Evolutionary conservation across 2,888 invertebrate species (phyloP).

Genomic region (Biston stratarius): DNA sequence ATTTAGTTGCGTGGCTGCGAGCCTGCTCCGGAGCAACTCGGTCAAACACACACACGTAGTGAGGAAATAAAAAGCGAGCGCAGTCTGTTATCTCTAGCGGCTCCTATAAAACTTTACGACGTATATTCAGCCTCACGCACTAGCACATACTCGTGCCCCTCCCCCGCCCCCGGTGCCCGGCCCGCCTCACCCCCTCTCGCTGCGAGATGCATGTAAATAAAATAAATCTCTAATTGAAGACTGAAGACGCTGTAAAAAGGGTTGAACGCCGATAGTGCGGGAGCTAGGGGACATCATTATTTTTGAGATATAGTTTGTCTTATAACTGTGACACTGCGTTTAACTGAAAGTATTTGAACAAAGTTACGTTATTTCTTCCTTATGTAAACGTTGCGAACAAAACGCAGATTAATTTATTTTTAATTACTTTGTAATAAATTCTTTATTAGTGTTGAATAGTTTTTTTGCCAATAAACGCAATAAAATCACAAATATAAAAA

Average conservation of each 20-base stretch:
- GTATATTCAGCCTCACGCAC: conserved; percentile 58
- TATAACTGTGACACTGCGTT: too few relatives aligned
- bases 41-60: conserved; percentile 37
- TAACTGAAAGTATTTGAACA: too few relatives aligned
- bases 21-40: conserved; percentile 1
- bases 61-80: conserved; percentile 54
- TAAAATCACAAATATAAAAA: background rate
- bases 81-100: conserved; percentile 60
- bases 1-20: too few relatives aligned
- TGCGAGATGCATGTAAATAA: conserved; percentile 49
- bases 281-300: conserved; percentile 5
- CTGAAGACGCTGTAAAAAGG: conserved; percentile 58
- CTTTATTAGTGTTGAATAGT: too few relatives aligned
- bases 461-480: background rate
- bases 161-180: background rate
- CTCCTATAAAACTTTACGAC: conserved; percentile 70
- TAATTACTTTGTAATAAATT: too few relatives aligned
- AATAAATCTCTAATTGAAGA: conserved; percentile 61
- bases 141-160: background rate
- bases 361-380: too few relatives aligned
- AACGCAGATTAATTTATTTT: too few relatives aligned
- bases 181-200: conserved; percentile 11
- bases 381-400: too few relatives aligned
- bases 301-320: too few relatives aligned
- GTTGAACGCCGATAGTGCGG: conserved; percentile 51